A percentile compares a stretch with the other conserved stretches of the same genome.
Conservation (phyloP, 2,888 invertebrate genomes). For the Cepaea hortensis region DNA sequence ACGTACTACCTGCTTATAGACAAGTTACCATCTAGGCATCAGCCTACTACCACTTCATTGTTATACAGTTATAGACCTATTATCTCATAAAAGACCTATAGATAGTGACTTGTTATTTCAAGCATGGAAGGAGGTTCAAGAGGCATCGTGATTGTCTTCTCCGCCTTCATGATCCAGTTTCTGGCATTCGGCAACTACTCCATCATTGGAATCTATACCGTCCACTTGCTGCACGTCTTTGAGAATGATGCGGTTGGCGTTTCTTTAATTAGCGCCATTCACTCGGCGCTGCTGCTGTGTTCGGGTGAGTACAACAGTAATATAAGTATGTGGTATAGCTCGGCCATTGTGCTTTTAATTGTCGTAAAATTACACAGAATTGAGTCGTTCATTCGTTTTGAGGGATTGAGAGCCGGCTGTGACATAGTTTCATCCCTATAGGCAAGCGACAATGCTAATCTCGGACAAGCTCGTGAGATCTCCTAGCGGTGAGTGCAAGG, state of each 20-base stretch:
- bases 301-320: constrained; percentile 56
- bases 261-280: constrained; percentile 64
- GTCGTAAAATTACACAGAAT: no score
- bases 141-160: constrained; percentile 57
- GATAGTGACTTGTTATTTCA: neutral
- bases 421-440: no score
- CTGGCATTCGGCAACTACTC: constrained; percentile 62
- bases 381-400: no score
- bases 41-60: neutral
- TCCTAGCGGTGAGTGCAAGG: no score
- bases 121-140: constrained; percentile 46
- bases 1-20: no score
- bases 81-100: neutral
- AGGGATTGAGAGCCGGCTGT: no score
- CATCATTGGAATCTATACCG: constrained; percentile 65
- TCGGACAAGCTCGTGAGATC: neutral
- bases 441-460: neutral
- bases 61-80: neutral
- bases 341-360: no score
- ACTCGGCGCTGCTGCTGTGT: constrained; percentile 62
- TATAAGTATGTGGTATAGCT: no score
- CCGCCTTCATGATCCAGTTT: constrained; percentile 66
- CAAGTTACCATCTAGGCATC: no score
- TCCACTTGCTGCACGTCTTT: constrained; percentile 63
- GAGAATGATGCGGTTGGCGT: constrained; percentile 59